A percentile compares a stretch with the other conserved stretches of the same genome.
Evolutionary conservation across 2,797 vertebrate species (phyloP).

Genomic region (Rhinella marina): DNA sequence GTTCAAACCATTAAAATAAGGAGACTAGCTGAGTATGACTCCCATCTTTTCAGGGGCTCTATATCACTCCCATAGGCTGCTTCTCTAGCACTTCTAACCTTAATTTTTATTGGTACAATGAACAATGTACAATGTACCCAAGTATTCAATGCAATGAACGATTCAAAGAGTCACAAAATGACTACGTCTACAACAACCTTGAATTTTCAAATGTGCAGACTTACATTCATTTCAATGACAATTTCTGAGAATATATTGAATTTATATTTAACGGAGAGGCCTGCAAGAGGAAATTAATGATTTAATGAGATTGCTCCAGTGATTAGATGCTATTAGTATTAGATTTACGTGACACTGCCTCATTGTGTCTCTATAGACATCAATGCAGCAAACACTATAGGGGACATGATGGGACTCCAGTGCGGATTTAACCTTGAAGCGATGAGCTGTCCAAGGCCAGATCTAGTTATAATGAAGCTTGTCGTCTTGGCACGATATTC

Average conservation of each 20-base stretch:
- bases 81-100: not conserved
- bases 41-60: not conserved
- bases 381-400: conserved; percentile 34
- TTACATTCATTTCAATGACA: conserved; percentile 33
- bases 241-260: conserved; percentile 46
- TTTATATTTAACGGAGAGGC: conserved; percentile 50
- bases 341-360: conserved; percentile 48
- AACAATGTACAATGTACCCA: not conserved
- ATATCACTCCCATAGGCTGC: not conserved
- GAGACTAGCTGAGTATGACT: not conserved
- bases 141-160: not conserved
- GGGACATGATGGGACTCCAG: conserved; percentile 16
- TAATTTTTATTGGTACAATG: too few relatives aligned
- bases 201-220: conserved; percentile 26
- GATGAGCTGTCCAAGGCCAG: not conserved
- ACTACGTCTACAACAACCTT: not conserved
- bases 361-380: conserved; percentile 57
- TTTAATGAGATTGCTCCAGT: conserved; percentile 55
- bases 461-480: not conserved
- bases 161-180: not conserved
- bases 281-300: conserved; percentile 51
- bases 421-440: conserved; percentile 46
- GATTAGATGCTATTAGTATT: conserved; percentile 56
- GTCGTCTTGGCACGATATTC: not conserved
- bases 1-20: too few relatives aligned